Base-by-base conservation (phyloP, 2,113 vertebrate genomes). In the Marcusenius ussheri region DNA sequence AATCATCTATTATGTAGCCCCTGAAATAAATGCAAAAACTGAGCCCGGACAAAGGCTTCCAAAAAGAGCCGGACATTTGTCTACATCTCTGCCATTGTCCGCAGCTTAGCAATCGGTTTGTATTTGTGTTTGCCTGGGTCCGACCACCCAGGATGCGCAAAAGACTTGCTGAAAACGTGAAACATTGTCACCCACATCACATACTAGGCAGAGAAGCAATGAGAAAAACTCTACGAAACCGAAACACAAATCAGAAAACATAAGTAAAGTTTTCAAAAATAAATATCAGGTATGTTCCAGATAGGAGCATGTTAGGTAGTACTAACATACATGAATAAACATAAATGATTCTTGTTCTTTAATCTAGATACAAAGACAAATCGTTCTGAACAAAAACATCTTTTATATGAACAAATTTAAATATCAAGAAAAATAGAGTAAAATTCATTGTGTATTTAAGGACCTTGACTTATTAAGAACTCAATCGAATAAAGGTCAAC, bases 21-120 rank as follows among this genome's bases (percentile, higher is more conserved):
- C 96, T 96, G 96, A 97, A 97, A 97, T 97, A 97, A 97, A 97
- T 97, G 97, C 97, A 97, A 97, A 98, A 97, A 96, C 97, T 95
- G 95, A 93, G 94, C 93, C 56, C 88, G 95, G 95, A 97, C 97
- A 97, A 97, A 97, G 94, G 96, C 96, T 96, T 97, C 95, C 97
- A 97, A 97, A 96, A 96, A 96, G 96, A 97, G 95, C 96, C 95
- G 97, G 97, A 97, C 97, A 97, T 97, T 98, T 96, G 96, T 97
- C 96, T 97, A 97, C 97, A 97, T 97, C 97, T 96, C 96, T 93
- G 92, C 96, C 95, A 96, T 98, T 98, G 97, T 98, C 95, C 95
- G 95, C 96, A 97, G 97, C 97, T 97, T 97, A 98, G 97, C 96
- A 96, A 97, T 97, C 96, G 97, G 97, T 97, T 97, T 97, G 97